These are phyloP conservation scores for Heteractis magnifica DNA, from an alignment of 92 coral and sea anemone species.

Conservation along the genomic window DNA sequence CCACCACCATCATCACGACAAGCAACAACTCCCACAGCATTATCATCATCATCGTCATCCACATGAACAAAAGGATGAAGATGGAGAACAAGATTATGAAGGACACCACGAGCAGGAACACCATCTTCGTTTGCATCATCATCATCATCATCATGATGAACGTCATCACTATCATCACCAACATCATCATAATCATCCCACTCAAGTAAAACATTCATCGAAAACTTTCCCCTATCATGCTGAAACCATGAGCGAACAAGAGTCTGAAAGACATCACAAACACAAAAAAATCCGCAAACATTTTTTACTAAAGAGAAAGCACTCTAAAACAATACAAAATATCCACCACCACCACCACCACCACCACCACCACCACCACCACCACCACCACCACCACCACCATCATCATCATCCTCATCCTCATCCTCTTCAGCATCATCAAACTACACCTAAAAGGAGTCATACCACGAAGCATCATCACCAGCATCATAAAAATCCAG, in stretches of 20 bases:
- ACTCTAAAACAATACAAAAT: background rate
- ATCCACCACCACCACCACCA: background rate
- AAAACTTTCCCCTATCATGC: background rate
- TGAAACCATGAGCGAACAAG: background rate
- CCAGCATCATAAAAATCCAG: background rate
- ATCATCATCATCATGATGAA: background rate
- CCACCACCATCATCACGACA: background rate
- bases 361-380: background rate
- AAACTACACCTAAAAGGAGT: background rate
- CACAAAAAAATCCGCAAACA: background rate
- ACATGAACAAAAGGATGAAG: background rate
- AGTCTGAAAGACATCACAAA: background rate
- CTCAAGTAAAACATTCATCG: background rate
- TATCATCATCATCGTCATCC: background rate
- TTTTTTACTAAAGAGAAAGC: background rate
- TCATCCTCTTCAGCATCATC: slow-evolving; percentile 2
- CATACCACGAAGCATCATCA: slow-evolving; percentile 5
- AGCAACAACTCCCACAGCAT: background rate
- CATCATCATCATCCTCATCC: background rate
- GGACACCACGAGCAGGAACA: background rate
- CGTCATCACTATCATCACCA: background rate
- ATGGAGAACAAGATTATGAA: background rate
- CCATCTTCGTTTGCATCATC: background rate
- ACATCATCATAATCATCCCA: background rate
- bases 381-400: background rate